phyloP scores from a whole-genome alignment of 2,113 vertebrate species.

The Passerina amoena region DNA sequence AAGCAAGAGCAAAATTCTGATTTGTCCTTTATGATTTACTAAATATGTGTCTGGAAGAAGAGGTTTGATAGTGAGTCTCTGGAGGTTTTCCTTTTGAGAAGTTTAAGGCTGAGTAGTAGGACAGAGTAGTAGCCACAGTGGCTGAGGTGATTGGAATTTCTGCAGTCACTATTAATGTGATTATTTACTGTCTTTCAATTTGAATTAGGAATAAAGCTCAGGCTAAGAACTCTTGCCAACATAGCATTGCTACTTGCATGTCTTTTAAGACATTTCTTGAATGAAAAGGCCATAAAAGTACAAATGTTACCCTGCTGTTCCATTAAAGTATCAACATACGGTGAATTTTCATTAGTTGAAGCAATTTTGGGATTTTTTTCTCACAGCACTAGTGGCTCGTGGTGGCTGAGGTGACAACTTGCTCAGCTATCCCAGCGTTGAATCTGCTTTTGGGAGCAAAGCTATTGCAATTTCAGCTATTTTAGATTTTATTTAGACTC shows the following conservation, averaged over 20 bases:
- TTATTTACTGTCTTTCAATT: not conserved
- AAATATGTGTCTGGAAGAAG: not conserved
- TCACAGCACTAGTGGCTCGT: not conserved
- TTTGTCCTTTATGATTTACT: not conserved
- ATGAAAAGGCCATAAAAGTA: not conserved
- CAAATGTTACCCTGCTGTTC: not conserved
- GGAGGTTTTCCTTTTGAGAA: not conserved
- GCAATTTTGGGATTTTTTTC: not conserved
- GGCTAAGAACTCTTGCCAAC: not conserved
- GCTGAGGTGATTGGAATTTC: not conserved
- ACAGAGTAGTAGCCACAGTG: not conserved
- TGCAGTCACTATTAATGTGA: not conserved
- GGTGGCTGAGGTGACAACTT: not conserved
- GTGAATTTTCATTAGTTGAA: not conserved
- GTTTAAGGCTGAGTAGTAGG: not conserved
- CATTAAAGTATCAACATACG: not conserved
- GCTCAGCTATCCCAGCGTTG: fast-evolving
- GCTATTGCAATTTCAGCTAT: not conserved
- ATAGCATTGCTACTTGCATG: not conserved
- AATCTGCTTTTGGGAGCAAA: not conserved
- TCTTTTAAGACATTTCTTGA: not conserved
- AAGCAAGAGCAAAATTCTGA: not conserved
- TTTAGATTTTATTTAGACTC: not conserved
- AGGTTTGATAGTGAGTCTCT: not conserved
- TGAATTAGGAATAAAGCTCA: not conserved